Evolutionary conservation across 2,888 invertebrate species (phyloP), one percentile per base, ranked within the genome.

Genomic region (Pycnomerus fuliginosus): DNA sequence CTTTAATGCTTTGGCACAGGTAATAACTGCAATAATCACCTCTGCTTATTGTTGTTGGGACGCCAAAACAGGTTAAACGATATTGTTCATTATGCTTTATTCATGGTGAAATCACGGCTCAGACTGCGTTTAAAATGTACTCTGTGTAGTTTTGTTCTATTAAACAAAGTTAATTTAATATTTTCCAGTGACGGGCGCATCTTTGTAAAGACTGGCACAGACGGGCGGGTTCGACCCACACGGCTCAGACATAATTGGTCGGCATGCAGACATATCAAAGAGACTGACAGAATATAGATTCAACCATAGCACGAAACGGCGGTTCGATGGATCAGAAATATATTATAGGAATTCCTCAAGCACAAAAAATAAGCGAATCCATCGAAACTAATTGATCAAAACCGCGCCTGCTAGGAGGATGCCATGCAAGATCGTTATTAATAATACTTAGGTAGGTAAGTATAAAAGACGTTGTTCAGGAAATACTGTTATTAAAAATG

Each of bases 181-280:
- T 68, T 51, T 66, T 61, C 64, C 58, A 56, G 59, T 61, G 60
- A 61, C 56, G 61, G 58, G 45, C 55, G 48, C 52, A 54, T 56
- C 48, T 52, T 55, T 55, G 50, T 48, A 53, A 55, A 54, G 56
- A 44, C 54, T 34, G 48, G 49, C 47, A 50, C 47, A 59, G 58
- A 56, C 65, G 60, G 65, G 62, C 63, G 62, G 62, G 63, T 56
- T 60, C 67, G 60, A 62, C 68, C 68, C 67, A 69, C 69, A 65
- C 66, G 61, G 61, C 58, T 61, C 65, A 60, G 65, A 65, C 67
- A 67, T 70, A 70, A 69, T 69, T 69, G 69, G 68, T 68, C 69
- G 69, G 69, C 69, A 64, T 60, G 58, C 64, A 61, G 60, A 61
- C 62, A 64, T 65, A 64, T 68, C 67, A 68, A 67, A 67, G 65